Evolutionary conservation across 2,113 vertebrate genomes (phyloP), one percentile per base, ranked within the genome.

Genomic region (Trogon surrucura): DNA sequence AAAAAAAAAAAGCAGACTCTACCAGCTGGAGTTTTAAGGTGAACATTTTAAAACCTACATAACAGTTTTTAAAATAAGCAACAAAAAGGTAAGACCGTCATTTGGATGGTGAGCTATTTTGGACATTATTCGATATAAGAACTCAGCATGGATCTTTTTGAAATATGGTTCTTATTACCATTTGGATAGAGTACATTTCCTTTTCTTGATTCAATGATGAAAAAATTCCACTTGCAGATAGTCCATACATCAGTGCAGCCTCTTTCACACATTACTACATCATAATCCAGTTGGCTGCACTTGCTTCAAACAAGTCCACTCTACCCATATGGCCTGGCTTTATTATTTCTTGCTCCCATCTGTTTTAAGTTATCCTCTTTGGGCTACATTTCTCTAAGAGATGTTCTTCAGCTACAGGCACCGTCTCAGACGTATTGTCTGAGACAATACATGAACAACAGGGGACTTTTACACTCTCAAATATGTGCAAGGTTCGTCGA

Each of bases 241-340:
- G 80, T 75, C 91, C 80, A 65, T 92, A 65, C 88, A 79, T 91
- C 69, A 92, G 36, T 47, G 78, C 77, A 94, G 66, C 38, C 86
- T 91, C 91, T 96, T 97, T 96, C 92, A 89, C 96, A 95, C 95
- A 94, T 96, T 96, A 91, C 78, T 92, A 91, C 89, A 85, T 92
- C 91, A 91, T 95, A 96, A 93, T 57, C 38, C 54, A 57, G 58
- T 89, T 95, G 96, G 91, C 94, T 92, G 58, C 51, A 15, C 67
- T 96, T 93, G 79, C 32, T 72, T 75, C 7, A 3, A 72, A 65
- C 50, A 85, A 73, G 88, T 94, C 85, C 80, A 34, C 90, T 94
- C 80, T 92, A 53, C 54, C 54, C 95, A 58, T 73, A 69, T 87
- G 80, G 69, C 73, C 91, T 48, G 66, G 71, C 66, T 95, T 89